Base-by-base conservation (phyloP, 2,888 invertebrate species). In the Autographa gamma region DNA sequence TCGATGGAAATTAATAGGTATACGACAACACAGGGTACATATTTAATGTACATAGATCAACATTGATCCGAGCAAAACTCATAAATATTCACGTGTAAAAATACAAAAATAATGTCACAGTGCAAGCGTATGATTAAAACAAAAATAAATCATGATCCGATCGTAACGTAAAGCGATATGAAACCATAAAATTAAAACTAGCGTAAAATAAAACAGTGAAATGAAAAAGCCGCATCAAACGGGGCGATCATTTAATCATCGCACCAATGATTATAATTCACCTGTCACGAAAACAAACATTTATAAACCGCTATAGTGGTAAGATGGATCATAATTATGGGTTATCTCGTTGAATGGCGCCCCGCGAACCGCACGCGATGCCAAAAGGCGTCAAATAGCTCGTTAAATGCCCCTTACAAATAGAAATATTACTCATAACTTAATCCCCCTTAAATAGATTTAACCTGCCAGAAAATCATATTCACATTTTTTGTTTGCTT, bases 391-490 rank as follows among this genome's bases (percentile, higher is more conserved):
- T 93, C 94, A 94, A 95, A 95, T 92, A 90, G 88, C 94, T 94
- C 89, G 93, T 95, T 95, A 94, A 90, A 89, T 87, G 87, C 92
- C 94, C 95, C 93, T 92, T 84, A 89, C 91, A 91, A 93, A 94
- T 92, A 95, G 90, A 93, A 94, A 95, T 93, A 94, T 93, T 92
- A 93, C 90, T 92, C 93, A 94, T 93, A 94, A 94, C 94, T 90
- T 95, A 95, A 95, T 95, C 95, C 95, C 92, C 91, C 88, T 90
- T 88, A 94, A 95, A 95, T 94, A 93, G 93, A 94, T 93, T 94
- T 94, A 95, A 95, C 95, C 93, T 95, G 94, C 92, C 94, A 94
- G 95, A 92, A 95, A 95, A 95, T 95, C 93, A 94, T 94, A 94
- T 93, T 92, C 91, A 86, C 83, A 85, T 90, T 92, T 92, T 92